These are phyloP conservation scores for Diploscapter pachys DNA, from an alignment of 1,140 invertebrate species.

Conservation along the genomic window DNA sequence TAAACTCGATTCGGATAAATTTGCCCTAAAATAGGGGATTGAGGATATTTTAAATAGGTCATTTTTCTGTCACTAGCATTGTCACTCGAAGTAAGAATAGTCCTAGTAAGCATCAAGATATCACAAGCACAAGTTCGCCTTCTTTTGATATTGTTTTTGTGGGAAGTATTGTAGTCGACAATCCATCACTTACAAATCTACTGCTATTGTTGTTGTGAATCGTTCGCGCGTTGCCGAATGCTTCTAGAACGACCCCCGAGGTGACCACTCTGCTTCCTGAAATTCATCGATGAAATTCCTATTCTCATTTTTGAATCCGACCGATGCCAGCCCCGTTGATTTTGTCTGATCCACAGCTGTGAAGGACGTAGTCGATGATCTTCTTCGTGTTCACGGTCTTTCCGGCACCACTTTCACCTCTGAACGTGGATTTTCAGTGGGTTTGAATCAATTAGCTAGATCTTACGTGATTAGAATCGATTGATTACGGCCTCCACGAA, in stretches of 20 bases:
- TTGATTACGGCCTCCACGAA: slow-evolving; percentile 97
- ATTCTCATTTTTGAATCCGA: background rate
- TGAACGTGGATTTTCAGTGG: slow-evolving; percentile 58
- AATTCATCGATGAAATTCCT: slow-evolving; percentile 1
- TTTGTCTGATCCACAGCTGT: slow-evolving; percentile 39
- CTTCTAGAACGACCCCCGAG: slow-evolving; percentile 55
- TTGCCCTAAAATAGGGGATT: slow-evolving; percentile 64
- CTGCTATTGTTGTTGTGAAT: slow-evolving; percentile 76
- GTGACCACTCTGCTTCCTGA: slow-evolving; percentile 40
- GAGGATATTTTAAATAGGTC: background rate
- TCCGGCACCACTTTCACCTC: slow-evolving; percentile 96
- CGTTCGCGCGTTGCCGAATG: slow-evolving; percentile 77
- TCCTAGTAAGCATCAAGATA: background rate
- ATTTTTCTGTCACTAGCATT: background rate
- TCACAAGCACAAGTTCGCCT: no score
- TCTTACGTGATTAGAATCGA: slow-evolving; percentile 90
- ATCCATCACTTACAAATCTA: slow-evolving; percentile 70
- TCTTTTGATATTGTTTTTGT: background rate
- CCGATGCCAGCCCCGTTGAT: background rate
- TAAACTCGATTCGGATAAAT: slow-evolving; percentile 99
- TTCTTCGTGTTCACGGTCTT: slow-evolving; percentile 99
- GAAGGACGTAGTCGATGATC: slow-evolving; percentile 65
- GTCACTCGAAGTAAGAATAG: background rate
- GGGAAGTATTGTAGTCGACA: background rate
- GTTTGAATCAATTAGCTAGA: slow-evolving; percentile 3